phyloP scores from a whole-genome alignment of 1,140 invertebrate genomes.

The Nomia melanderi region DNA sequence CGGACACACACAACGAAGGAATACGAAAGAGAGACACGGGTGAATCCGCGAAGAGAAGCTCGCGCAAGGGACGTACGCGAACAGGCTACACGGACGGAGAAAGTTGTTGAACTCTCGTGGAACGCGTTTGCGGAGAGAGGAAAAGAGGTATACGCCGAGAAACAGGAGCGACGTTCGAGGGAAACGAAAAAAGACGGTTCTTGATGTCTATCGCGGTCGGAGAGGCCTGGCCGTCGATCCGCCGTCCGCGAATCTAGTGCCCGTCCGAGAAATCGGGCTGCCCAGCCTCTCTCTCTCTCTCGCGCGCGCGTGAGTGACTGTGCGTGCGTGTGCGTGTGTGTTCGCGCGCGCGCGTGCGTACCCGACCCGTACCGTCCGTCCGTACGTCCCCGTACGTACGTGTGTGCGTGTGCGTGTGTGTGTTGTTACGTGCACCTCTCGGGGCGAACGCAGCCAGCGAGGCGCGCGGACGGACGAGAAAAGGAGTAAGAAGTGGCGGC shows the following conservation, averaged over 20 bases:
- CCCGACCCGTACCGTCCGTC: too few relatives aligned
- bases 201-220: slow-evolving; percentile 36
- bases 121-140: background rate
- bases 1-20: background rate
- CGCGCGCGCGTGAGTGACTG: too few relatives aligned
- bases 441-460: slow-evolving; percentile 55
- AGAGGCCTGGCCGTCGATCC: slow-evolving; percentile 29
- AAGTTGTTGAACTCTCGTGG: slow-evolving; percentile 22
- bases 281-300: slow-evolving; percentile 18
- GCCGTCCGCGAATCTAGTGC: slow-evolving; percentile 59
- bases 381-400: slow-evolving; percentile 5
- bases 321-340: background rate
- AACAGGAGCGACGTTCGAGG: background rate
- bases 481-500: slow-evolving; percentile 45
- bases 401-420: background rate
- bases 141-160: background rate
- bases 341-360: slow-evolving; percentile 1
- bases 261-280: slow-evolving; percentile 50
- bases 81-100: slow-evolving; percentile 11
- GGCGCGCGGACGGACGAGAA: slow-evolving; percentile 55
- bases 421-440: slow-evolving; percentile 31
- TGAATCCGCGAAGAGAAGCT: slow-evolving; percentile 16
- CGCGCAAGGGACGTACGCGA: slow-evolving; percentile 21
- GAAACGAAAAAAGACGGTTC: slow-evolving; percentile 10
- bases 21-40: background rate